A percentile compares a stretch with the other conserved stretches of the same genome.
Conservation (phyloP, 2,797 vertebrate species). For the Tinamus major region DNA sequence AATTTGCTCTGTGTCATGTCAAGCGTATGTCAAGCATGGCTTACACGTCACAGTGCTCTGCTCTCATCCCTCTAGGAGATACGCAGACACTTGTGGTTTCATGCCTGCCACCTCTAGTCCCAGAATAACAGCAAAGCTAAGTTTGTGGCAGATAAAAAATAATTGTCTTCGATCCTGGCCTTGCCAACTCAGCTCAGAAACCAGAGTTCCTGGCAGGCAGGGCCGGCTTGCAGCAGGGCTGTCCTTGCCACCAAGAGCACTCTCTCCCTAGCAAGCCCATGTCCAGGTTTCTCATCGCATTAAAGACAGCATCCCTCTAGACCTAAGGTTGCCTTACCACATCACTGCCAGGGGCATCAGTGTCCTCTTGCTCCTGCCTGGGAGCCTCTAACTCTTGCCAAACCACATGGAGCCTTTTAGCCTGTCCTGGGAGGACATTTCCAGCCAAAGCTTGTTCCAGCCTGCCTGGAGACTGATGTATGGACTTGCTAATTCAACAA, state of each 20-base stretch:
- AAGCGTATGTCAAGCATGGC: no score
- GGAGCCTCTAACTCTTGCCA: not conserved
- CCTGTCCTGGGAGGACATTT: not conserved
- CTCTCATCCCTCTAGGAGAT: not conserved
- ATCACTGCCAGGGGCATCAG: not conserved
- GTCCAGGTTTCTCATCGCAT: not conserved
- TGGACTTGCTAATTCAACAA: not conserved
- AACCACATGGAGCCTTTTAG: accelerated
- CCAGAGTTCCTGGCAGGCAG: not conserved
- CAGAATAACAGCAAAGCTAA: not conserved
- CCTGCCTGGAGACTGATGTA: not conserved
- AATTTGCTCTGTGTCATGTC: not conserved
- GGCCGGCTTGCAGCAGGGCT: no score
- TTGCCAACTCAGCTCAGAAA: not conserved
- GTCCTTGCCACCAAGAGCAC: not conserved
- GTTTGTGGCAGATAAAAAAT: not conserved
- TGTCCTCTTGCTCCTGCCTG: not conserved
- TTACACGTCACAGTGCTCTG: not conserved
- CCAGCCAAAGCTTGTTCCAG: not conserved
- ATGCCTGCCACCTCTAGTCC: not conserved
- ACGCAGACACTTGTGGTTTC: not conserved
- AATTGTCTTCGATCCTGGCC: not conserved
- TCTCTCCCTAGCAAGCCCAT: not conserved
- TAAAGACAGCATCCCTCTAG: not conserved
- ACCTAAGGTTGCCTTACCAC: no score